Evolutionary conservation across 2,113 vertebrate genomes (phyloP).

Genomic region (Apistogramma diplotaenia): DNA sequence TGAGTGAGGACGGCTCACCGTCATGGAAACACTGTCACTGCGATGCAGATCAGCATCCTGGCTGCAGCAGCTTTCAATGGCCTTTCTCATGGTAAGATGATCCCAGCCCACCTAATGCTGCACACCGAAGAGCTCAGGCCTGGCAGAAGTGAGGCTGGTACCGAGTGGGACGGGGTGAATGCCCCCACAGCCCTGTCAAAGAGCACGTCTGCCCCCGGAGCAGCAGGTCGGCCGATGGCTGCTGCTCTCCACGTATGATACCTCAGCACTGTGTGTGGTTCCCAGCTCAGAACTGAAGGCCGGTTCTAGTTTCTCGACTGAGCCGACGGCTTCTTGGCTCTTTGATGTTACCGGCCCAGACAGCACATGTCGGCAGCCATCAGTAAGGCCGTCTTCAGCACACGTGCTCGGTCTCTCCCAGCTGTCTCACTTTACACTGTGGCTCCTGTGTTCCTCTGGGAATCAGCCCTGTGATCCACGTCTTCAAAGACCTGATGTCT

Average conservation of each 20-base stretch:
- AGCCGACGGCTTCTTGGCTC: constrained; percentile 33
- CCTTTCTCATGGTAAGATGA: neutral
- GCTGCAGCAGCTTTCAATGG: too few relatives aligned
- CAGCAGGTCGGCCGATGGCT: constrained; percentile 4
- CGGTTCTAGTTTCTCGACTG: constrained; percentile 14
- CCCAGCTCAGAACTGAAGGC: neutral
- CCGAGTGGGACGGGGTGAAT: constrained; percentile 4
- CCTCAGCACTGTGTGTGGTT: neutral
- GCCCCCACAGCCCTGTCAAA: constrained; percentile 9
- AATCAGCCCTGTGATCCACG: constrained; percentile 58
- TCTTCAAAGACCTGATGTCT: constrained; percentile 66
- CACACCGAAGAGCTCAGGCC: neutral
- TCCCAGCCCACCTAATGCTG: neutral
- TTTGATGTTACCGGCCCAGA: constrained; percentile 37
- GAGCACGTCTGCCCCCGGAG: neutral
- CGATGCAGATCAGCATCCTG: neutral
- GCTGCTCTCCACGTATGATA: neutral
- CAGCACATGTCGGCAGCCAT: constrained; percentile 65
- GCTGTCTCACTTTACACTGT: constrained; percentile 67
- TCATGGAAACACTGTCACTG: neutral
- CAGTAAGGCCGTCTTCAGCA: constrained; percentile 52
- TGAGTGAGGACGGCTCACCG: neutral
- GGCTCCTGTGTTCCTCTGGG: constrained; percentile 62
- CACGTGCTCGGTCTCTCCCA: constrained; percentile 50
- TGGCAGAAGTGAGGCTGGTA: constrained; percentile 3